phyloP scores from a whole-genome alignment of 2,888 invertebrate genomes.

The Drosophila ezoana region DNA sequence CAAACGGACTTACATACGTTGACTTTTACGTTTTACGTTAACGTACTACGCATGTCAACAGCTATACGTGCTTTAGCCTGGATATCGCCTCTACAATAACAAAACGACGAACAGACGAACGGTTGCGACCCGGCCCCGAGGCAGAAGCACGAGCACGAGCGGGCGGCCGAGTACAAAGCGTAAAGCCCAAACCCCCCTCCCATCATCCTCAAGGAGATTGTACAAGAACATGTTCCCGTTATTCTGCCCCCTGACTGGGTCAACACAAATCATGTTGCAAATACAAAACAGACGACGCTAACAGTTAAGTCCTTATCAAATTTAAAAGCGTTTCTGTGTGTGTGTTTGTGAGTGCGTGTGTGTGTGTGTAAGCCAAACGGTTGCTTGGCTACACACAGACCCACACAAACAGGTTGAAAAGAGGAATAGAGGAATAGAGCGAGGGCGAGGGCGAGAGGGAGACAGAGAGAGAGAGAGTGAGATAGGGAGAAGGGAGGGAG shows the following conservation, averaged over 20 bases:
- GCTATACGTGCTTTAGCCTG: conserved; percentile 16
- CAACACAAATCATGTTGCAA: conserved; percentile 61
- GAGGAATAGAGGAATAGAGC: background rate
- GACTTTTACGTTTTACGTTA: conserved; percentile 36
- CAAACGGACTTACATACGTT: conserved; percentile 15
- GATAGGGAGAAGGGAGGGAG: background rate
- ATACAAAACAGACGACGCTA: conserved; percentile 33
- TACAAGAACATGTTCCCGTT: conserved; percentile 35
- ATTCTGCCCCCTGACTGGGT: conserved; percentile 47
- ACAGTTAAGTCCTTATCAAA: conserved; percentile 56
- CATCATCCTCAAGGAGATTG: background rate
- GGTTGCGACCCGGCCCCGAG: background rate
- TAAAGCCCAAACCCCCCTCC: background rate
- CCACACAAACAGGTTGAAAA: conserved; percentile 23
- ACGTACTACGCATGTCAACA: conserved; percentile 47
- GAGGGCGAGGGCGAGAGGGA: background rate
- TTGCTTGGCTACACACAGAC: conserved; percentile 46
- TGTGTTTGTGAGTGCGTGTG: conserved; percentile 16
- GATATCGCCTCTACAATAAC: conserved; percentile 35
- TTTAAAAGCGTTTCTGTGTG: conserved; percentile 22
- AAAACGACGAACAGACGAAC: conserved; percentile 15
- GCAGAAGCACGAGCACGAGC: background rate
- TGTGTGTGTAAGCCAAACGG: conserved; percentile 19
- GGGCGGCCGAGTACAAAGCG: background rate
- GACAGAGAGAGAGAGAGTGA: background rate